These are phyloP conservation scores for Blastomussa wellsi DNA, from an alignment of 92 coral and sea anemone species.

Conservation along the genomic window DNA sequence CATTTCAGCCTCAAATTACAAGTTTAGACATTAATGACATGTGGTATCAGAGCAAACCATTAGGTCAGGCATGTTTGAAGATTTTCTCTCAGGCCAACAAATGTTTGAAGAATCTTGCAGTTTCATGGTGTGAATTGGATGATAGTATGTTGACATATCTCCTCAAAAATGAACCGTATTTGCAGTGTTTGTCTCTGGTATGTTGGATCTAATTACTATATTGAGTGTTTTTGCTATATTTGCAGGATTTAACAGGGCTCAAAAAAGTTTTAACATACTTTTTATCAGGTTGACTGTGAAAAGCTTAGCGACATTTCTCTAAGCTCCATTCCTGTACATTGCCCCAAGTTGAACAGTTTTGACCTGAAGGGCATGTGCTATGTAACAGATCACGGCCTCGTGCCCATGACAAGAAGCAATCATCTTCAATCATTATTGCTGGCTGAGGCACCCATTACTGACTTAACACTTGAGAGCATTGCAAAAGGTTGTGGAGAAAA, in stretches of 20 bases:
- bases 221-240: not conserved
- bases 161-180: conserved; percentile 61
- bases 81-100: conserved; percentile 55
- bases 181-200: conserved; percentile 68
- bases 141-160: conserved; percentile 64
- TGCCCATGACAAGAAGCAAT: conserved; percentile 53
- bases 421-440: conserved; percentile 57
- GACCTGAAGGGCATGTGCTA: conserved; percentile 77
- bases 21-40: conserved; percentile 68
- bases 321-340: conserved; percentile 54
- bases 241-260: too few relatives aligned
- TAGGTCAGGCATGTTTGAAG: conserved; percentile 75
- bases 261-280: too few relatives aligned
- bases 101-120: conserved; percentile 57
- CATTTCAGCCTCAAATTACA: conserved; percentile 57
- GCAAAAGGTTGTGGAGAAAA: conserved; percentile 54
- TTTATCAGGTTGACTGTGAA: conserved; percentile 71
- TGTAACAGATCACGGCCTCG: conserved; percentile 71
- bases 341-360: conserved; percentile 62
- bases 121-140: conserved; percentile 73
- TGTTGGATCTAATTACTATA: not conserved
- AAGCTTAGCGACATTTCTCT: conserved; percentile 60
- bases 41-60: conserved; percentile 62
- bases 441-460: conserved; percentile 76
- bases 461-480: conserved; percentile 57